Evolutionary conservation across 2,888 invertebrate genomes (phyloP).

Genomic region (Noctua pronuba): DNA sequence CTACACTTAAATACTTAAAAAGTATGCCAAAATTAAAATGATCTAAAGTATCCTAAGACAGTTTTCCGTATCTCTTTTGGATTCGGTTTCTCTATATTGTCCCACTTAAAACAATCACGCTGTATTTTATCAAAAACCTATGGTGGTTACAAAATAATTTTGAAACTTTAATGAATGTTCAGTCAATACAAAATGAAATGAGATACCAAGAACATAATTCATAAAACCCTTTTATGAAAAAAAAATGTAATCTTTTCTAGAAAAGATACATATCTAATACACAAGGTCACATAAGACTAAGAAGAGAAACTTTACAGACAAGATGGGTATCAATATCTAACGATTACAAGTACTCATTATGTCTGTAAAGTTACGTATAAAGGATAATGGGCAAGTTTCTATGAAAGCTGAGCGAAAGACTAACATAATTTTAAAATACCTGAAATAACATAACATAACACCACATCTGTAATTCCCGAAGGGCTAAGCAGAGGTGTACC

Average conservation of each 20-base stretch:
- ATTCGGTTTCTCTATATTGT: not conserved
- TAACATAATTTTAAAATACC: not conserved
- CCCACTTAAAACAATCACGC: not conserved
- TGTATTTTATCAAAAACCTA: not conserved
- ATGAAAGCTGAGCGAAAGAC: not conserved
- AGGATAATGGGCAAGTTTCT: constrained; percentile 1
- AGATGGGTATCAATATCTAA: not conserved
- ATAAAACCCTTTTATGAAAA: not conserved
- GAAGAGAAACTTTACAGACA: not conserved
- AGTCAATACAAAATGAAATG: not conserved
- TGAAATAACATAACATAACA: not conserved
- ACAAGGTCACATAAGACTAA: not conserved
- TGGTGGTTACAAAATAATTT: not conserved
- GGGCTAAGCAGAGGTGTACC: not conserved
- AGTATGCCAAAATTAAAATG: not conserved
- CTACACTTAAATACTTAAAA: too few species aligned
- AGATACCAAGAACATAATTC: not conserved
- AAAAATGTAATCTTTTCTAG: not conserved
- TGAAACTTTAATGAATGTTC: not conserved
- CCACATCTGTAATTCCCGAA: not conserved
- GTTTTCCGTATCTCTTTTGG: not conserved
- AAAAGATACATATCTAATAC: not conserved
- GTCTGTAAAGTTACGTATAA: not conserved
- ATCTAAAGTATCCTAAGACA: not conserved
- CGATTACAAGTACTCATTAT: not conserved